Evolutionary conservation across 2,888 invertebrate species (phyloP).

Genomic region (Syritta pipiens): DNA sequence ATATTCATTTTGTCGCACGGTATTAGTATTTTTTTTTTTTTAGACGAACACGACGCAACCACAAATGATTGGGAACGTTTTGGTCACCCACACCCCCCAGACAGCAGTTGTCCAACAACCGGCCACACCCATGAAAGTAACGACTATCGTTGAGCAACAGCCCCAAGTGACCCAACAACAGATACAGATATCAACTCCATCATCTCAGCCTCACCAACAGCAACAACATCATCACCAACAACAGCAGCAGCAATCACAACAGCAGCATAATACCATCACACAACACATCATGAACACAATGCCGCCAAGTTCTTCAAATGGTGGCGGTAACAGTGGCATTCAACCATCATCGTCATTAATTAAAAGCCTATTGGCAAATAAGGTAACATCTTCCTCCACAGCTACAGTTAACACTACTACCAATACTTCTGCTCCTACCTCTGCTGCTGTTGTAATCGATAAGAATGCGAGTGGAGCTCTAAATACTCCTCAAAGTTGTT

Average conservation of each 20-base stretch:
- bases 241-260: constrained; percentile 39
- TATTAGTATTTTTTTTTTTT: neutral
- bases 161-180: constrained; percentile 51
- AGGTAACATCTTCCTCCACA: constrained; percentile 83
- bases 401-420: constrained; percentile 67
- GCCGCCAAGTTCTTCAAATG: constrained; percentile 51
- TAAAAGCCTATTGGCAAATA: constrained; percentile 95
- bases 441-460: constrained; percentile 71
- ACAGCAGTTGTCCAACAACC: constrained; percentile 34
- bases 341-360: constrained; percentile 87
- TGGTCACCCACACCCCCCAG: constrained; percentile 29
- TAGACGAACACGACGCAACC: constrained; percentile 30
- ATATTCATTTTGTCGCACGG: neutral
- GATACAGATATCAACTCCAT: neutral
- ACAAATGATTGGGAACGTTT: constrained; percentile 46
- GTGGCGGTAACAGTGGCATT: constrained; percentile 53
- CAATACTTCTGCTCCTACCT: constrained; percentile 70
- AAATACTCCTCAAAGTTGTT: constrained; percentile 75
- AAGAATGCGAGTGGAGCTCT: constrained; percentile 74
- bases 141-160: constrained; percentile 39
- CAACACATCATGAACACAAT: constrained; percentile 44
- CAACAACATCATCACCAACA: constrained; percentile 66
- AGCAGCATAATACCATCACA: constrained; percentile 30
- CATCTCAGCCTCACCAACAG: constrained; percentile 44
- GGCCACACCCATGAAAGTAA: constrained; percentile 48